These are phyloP conservation scores for Mormyrus hasselquistii DNA, from an alignment of 2,797 vertebrate species.

Conservation along the genomic window DNA sequence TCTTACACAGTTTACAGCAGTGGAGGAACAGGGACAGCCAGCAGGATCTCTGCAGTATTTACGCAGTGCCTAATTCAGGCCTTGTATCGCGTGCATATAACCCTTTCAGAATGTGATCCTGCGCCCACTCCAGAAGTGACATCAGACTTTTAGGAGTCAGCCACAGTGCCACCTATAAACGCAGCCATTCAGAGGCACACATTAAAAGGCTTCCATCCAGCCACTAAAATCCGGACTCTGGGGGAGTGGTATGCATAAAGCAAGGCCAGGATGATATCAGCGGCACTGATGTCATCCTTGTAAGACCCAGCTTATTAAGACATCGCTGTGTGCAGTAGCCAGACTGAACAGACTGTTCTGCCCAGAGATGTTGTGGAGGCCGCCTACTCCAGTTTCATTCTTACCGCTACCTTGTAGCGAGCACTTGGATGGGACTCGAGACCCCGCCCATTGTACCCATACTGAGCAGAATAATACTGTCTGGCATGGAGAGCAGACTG, in stretches of 20 bases:
- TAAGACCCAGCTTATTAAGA: not conserved
- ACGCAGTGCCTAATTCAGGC: not conserved
- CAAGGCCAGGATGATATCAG: not conserved
- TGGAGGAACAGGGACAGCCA: not conserved
- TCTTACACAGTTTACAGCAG: not conserved
- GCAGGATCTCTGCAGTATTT: not conserved
- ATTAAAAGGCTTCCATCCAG: conserved; percentile 31
- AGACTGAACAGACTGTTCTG: not conserved
- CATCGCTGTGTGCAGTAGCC: not conserved
- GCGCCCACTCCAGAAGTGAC: conserved; percentile 31
- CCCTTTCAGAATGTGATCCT: conserved; percentile 24
- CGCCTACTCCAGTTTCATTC: not conserved
- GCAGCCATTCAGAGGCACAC: conserved; percentile 27
- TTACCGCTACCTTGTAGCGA: not conserved
- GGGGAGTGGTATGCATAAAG: conserved; percentile 16
- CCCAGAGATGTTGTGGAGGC: not conserved
- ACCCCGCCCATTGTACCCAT: not conserved
- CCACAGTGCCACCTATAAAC: conserved; percentile 35
- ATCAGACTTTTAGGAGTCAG: conserved; percentile 31
- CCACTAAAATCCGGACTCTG: conserved; percentile 27
- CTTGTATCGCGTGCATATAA: not conserved
- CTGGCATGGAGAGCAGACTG: not conserved
- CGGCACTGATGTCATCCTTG: not conserved
- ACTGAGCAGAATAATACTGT: not conserved
- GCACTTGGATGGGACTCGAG: not conserved